Percentiles rank a stretch among this genome's conserved stretches.
Conservation (phyloP, 2,113 vertebrate genomes). For the Atherinomorus stipes region DNA sequence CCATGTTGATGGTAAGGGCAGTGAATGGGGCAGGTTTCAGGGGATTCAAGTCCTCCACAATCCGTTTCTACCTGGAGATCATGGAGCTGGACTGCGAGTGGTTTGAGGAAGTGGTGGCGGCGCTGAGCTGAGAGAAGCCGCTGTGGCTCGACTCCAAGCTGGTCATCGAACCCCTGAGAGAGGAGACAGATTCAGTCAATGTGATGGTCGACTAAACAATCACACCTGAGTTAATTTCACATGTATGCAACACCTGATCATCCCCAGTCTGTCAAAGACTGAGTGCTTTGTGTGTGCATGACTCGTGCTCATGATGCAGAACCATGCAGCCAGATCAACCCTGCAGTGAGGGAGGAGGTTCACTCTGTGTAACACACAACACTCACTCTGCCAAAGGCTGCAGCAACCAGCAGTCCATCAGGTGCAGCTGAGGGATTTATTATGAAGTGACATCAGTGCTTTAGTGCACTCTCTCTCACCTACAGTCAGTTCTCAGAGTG, state of each 20-base stretch:
- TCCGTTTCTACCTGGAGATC: slow-evolving; percentile 92
- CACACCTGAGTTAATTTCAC: background rate
- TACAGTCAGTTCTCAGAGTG: too few species aligned
- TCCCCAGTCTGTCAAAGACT: slow-evolving; percentile 7
- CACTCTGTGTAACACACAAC: background rate
- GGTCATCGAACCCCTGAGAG: slow-evolving; percentile 94
- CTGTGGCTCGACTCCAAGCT: slow-evolving; percentile 99
- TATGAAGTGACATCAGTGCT: too few species aligned
- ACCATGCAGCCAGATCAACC: slow-evolving; percentile 59
- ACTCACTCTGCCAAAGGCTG: slow-evolving; percentile 16
- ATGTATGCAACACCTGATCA: background rate
- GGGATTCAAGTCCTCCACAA: slow-evolving; percentile 29
- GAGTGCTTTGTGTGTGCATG: slow-evolving; percentile 5
- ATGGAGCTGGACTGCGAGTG: slow-evolving; percentile 97
- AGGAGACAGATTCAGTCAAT: slow-evolving; percentile 11
- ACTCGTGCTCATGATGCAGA: slow-evolving; percentile 46
- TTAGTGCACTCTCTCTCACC: too few species aligned
- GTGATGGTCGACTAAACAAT: background rate
- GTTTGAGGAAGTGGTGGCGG: slow-evolving; percentile 93
- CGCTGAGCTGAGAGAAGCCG: slow-evolving; percentile 97
- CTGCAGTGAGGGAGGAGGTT: slow-evolving; percentile 6
- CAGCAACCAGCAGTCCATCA: background rate
- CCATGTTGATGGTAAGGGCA: slow-evolving; percentile 21
- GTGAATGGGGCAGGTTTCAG: background rate
- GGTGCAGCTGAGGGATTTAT: background rate